Base-by-base conservation (phyloP, 2,888 invertebrate genomes). In the Stictocephala bisonia region DNA sequence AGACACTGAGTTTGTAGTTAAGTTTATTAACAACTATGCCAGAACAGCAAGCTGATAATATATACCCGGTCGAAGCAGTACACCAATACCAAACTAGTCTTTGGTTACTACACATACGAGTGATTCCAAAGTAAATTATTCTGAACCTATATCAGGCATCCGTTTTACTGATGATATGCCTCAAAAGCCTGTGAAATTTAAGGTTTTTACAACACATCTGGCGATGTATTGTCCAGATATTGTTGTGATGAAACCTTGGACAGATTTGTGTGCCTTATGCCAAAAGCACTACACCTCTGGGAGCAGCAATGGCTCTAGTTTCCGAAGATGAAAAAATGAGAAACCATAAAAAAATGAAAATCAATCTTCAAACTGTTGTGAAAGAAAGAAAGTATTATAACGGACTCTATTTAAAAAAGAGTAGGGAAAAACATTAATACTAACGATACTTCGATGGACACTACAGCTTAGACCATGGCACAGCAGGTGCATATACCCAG, bases 401-500 rank as follows among this genome's bases (percentile, higher is more conserved):
- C 20, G 31, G n/a, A 58, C 24, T 13, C 51, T n/a, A 70, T 70
- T 26, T n/a, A n/a, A 56, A 70, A 15, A 2, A 70, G 6, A 40
- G 27, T 15, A 56, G 22, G 7, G 40, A 56, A 13, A n/a, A 70
- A 6, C 13, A 40, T 56, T 27, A 27, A 13, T n/a, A 27, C 3
- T 15, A 26, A n/a, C 11, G 18, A 44, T 24, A 22, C 31, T 9
- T n/a, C 20, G 4, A 9, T 24, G n/a, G 48, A 11, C 74, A 72
- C 41, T 72, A 67, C 26, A 75, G 70, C 68, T 74, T 77, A 48
- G 71, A 75, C n/a, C 51, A 68, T 75, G 73, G 75, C 71, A 15
- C 74, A 75, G 18, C 74, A 76, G 29, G 71, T 75, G 1, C 75
- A 74, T 27, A 72, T 75, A 0, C 77, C 74, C 15, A 74, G 60